Conservation (phyloP, 1,140 invertebrate genomes). For the Drosophila nigromelanica region DNA sequence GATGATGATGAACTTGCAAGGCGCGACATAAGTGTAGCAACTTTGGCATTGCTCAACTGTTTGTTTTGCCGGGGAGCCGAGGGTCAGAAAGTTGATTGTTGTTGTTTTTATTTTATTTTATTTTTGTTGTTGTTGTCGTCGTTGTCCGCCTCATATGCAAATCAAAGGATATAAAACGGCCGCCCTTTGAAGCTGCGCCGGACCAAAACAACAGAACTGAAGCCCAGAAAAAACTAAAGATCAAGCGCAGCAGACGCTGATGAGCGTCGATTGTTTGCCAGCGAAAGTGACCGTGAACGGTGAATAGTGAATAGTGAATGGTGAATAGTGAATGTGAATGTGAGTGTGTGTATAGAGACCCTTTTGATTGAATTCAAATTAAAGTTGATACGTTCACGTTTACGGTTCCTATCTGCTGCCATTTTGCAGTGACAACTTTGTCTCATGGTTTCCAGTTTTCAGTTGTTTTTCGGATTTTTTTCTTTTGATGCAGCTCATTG, state of each 20-base stretch:
- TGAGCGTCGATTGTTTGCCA: constrained; percentile 69
- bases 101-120: background rate
- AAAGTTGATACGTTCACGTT: constrained; percentile 60
- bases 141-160: constrained; percentile 64
- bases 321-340: constrained; percentile 32
- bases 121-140: constrained; percentile 15
- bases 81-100: constrained; percentile 51
- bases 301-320: constrained; percentile 33
- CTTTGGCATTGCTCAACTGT: constrained; percentile 45
- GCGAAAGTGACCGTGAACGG: constrained; percentile 55
- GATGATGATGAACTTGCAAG: constrained; percentile 58
- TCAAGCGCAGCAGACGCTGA: constrained; percentile 46
- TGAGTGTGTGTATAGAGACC: constrained; percentile 20
- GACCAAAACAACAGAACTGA: constrained; percentile 17
- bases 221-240: constrained; percentile 23
- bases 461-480: constrained; percentile 9
- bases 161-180: constrained; percentile 50
- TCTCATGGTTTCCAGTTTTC: constrained; percentile 56
- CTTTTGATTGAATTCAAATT: constrained; percentile 75
- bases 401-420: constrained; percentile 33
- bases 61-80: constrained; percentile 63
- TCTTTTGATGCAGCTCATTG: constrained; percentile 5
- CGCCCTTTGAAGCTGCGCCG: constrained; percentile 56
- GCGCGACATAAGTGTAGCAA: constrained; percentile 78
- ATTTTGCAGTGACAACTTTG: constrained; percentile 48